Evolutionary conservation across 2,797 vertebrate species (phyloP).

Genomic region (Pseudochirops corinnae): DNA sequence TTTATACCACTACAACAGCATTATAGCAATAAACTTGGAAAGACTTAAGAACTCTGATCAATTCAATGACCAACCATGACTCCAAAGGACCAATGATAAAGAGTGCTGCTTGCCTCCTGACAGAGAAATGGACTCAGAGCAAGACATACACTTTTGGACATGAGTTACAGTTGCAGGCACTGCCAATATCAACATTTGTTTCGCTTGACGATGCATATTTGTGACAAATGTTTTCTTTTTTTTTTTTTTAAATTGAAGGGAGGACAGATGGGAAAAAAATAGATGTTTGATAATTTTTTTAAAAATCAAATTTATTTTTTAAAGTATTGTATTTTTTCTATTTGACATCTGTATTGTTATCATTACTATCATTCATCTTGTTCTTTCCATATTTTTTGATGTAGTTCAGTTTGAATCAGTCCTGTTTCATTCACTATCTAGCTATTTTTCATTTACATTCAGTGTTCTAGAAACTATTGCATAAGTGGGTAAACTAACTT

Average conservation of each 20-base stretch:
- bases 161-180: background rate
- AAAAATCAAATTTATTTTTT: background rate
- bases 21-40: background rate
- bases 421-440: background rate
- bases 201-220: background rate
- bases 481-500: background rate
- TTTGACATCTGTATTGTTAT: background rate
- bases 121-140: background rate
- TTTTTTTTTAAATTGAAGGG: background rate
- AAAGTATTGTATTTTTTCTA: background rate
- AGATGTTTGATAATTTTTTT: background rate
- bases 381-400: background rate
- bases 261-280: background rate
- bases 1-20: background rate
- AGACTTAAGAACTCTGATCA: background rate
- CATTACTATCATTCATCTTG: background rate
- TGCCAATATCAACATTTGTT: background rate
- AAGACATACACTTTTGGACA: background rate
- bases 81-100: background rate
- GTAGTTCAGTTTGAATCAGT: background rate
- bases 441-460: background rate
- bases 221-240: background rate
- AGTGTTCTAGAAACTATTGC: background rate
- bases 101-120: background rate
- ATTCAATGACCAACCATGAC: background rate